Base-by-base conservation (phyloP, 2,888 invertebrate genomes). In the Caenorhabditis sp. region DNA sequence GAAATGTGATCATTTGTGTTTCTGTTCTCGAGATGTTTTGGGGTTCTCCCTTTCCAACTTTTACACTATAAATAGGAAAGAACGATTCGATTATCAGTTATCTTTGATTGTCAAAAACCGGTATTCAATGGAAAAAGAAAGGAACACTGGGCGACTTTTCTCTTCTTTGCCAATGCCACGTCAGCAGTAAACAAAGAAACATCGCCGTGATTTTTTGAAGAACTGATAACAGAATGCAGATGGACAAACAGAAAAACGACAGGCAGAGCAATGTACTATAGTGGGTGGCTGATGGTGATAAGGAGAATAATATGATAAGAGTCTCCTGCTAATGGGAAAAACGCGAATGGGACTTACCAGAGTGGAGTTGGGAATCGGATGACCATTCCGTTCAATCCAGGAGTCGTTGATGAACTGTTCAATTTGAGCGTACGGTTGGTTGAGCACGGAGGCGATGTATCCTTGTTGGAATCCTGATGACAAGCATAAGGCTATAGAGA, bases 401-500 rank as follows among this genome's bases (percentile, higher is more conserved):
- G 85, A 85, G 6, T 80, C 64, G 69, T 88, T 87, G 74, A 88
- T 88, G 61, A 85, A 88, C 18, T 80, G 74, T 60, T 87, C 85
- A 51, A 88, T 87, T 69, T 86, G 83, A 37, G 80, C 78, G 61
- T 88, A 88, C 0, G 88, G 88, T 58, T 88, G 88, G 60, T 88
- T 88, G 44, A 88, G 83, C 9, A 88, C 88, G 0, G 88, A 86
- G n/a, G 88, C 88, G 40, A 88, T 87, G 77, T 88, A 88, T 35
- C 88, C 88, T 72, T 88, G 88, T 55, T 88, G 88, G 77, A 87
- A 88, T 24, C 88, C 88, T 11, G 86, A 85, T 13, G 85, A 85
- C 18, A 88, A 71, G 55, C 88, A 88, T 13, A 88, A 72, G 3
- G 86, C 87, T 69, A 88, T 64, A 0, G 87, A 85, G 53, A 88